Conservation (phyloP, 2,113 vertebrate species). For the Ranitomeya variabilis region DNA sequence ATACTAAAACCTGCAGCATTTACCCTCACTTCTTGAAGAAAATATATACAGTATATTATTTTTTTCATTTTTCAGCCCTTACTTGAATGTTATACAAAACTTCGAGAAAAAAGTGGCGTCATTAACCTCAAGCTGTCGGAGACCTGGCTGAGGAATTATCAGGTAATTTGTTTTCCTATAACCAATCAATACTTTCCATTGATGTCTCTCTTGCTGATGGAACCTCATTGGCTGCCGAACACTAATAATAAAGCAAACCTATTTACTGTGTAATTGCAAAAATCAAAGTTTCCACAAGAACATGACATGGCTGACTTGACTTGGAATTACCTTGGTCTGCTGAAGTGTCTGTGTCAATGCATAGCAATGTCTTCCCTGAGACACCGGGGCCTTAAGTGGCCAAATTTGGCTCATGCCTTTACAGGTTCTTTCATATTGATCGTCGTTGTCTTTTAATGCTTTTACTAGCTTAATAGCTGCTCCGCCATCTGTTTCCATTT, state of each 20-base stretch:
- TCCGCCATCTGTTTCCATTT: neutral
- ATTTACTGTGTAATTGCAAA: neutral
- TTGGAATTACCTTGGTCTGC: neutral
- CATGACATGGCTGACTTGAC: neutral
- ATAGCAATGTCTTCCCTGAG: neutral
- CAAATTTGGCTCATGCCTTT: neutral
- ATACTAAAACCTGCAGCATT: neutral
- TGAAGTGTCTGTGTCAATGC: neutral
- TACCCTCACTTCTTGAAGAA: neutral
- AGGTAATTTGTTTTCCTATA: conserved; percentile 74
- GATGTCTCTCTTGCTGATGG: neutral
- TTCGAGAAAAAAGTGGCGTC: conserved; percentile 86
- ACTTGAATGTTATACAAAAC: conserved; percentile 92
- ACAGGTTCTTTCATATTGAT: neutral
- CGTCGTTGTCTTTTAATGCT: too few relatives aligned
- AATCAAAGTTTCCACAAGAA: neutral
- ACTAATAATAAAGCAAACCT: neutral
- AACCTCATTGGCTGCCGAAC: neutral
- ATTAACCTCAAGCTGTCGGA: conserved; percentile 89
- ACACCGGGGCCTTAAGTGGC: neutral
- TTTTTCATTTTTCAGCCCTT: conserved; percentile 76
- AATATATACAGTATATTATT: too few relatives aligned
- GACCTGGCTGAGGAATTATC: conserved; percentile 94
- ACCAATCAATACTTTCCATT: neutral
- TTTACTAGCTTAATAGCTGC: too few relatives aligned